These are phyloP conservation scores for Sorex maritimensis DNA, from an alignment of 2,797 vertebrate genomes.

Conservation along the genomic window DNA sequence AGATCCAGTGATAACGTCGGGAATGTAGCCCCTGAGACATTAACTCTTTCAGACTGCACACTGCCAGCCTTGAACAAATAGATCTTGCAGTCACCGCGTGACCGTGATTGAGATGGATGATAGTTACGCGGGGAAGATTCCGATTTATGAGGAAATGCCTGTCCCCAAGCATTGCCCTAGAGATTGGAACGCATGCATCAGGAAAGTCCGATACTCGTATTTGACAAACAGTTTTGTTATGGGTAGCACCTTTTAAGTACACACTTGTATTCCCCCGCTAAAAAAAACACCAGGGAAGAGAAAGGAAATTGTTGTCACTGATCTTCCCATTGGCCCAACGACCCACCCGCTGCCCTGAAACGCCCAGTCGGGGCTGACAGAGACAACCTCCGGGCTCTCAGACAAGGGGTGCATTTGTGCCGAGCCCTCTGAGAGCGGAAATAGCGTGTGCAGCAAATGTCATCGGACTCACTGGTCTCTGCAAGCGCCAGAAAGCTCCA, in stretches of 20 bases:
- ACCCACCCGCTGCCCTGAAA: background rate
- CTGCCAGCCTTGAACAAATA: background rate
- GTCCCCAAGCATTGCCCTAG: background rate
- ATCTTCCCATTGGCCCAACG: background rate
- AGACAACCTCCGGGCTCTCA: background rate
- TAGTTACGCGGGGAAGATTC: background rate
- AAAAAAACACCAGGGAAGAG: too few species aligned
- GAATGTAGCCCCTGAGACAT: background rate
- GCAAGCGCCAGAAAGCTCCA: slow-evolving; percentile 6
- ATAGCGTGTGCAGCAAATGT: background rate
- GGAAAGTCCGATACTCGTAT: background rate
- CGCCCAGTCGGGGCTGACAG: background rate
- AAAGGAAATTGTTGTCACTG: too few species aligned
- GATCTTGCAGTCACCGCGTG: background rate
- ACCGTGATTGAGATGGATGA: background rate
- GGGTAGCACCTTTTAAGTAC: background rate
- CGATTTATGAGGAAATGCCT: background rate
- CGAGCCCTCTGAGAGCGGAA: background rate
- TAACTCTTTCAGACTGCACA: background rate
- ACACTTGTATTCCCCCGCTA: background rate
- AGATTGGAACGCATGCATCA: background rate
- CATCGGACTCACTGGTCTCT: background rate
- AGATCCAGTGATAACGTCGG: background rate
- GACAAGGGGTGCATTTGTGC: background rate
- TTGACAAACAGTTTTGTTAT: background rate